A percentile compares a stretch with the other conserved stretches of the same genome.
Evolutionary conservation across 2,113 vertebrate genomes (phyloP).

Genomic region (Pelobates fuscus): DNA sequence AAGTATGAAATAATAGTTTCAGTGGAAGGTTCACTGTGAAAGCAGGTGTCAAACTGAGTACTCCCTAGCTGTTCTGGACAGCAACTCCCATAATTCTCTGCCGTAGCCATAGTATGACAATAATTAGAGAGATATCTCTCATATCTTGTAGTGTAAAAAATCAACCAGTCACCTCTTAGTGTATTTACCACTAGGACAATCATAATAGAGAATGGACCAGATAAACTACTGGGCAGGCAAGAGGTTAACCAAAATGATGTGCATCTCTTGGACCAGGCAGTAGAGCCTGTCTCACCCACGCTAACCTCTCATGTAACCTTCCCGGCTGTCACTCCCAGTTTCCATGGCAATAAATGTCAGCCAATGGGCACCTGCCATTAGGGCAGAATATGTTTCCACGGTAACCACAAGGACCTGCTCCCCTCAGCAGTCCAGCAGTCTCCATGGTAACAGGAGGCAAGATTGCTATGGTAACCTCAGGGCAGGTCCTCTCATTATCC

Average conservation of each 20-base stretch:
- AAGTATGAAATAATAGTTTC: too few relatives aligned
- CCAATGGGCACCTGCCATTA: conserved; percentile 38
- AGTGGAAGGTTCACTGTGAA: too few relatives aligned
- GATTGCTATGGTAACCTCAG: conserved; percentile 33
- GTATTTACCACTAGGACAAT: too few relatives aligned
- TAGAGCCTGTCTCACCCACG: not conserved
- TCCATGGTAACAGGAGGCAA: conserved; percentile 40
- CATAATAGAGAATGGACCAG: too few relatives aligned
- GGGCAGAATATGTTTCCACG: conserved; percentile 36
- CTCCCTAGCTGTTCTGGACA: too few relatives aligned
- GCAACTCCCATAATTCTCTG: too few relatives aligned
- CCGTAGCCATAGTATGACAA: too few relatives aligned
- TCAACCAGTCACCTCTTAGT: too few relatives aligned
- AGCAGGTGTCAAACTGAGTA: too few relatives aligned
- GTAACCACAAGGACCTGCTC: conserved; percentile 34
- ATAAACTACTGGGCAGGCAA: not conserved
- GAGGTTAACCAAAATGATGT: not conserved
- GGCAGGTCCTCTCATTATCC: conserved; percentile 6
- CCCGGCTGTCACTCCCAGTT: conserved; percentile 2
- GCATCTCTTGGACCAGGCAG: not conserved
- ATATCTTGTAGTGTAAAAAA: too few relatives aligned
- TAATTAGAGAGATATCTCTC: too few relatives aligned
- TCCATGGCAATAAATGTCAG: conserved; percentile 23
- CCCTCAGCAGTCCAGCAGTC: conserved; percentile 24
- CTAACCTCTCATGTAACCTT: too few relatives aligned